Conservation (phyloP, 2,888 invertebrate species). For the Eristalinus sepulchralis region DNA sequence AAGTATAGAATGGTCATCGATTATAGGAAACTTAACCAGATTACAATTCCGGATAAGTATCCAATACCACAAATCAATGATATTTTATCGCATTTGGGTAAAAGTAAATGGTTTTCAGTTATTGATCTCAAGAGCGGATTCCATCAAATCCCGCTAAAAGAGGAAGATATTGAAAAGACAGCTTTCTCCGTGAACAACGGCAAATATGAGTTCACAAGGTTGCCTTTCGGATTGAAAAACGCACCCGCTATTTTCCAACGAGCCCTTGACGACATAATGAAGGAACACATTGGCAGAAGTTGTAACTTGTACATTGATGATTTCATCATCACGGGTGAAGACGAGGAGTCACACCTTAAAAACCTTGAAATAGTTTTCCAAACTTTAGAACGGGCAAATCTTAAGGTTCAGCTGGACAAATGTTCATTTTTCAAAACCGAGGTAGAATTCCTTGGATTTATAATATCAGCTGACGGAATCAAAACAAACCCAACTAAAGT, state of each 20-base stretch:
- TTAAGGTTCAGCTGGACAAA: no score
- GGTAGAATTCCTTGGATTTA: no score
- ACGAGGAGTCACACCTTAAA: no score
- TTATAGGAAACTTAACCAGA: slow-evolving; percentile 38
- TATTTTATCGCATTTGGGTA: neutral
- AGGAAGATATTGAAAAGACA: slow-evolving; percentile 26
- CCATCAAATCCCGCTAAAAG: slow-evolving; percentile 10
- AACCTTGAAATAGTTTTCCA: no score
- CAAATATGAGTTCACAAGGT: slow-evolving; percentile 18
- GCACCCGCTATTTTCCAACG: neutral
- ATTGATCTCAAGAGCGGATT: slow-evolving; percentile 44
- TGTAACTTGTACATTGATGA: neutral
- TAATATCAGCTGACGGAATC: no score
- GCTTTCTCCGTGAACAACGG: slow-evolving; percentile 23
- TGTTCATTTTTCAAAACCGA: no score
- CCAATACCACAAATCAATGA: slow-evolving; percentile 24
- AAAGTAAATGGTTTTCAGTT: slow-evolving; percentile 3
- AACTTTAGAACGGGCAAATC: no score
- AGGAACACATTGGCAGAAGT: neutral
- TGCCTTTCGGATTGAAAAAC: neutral
- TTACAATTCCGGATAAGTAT: slow-evolving; percentile 42
- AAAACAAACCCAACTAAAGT: no score
- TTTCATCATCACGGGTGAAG: no score
- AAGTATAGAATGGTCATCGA: slow-evolving; percentile 46
- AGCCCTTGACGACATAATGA: neutral